These are phyloP conservation scores for Ispidina picta DNA, from an alignment of 2,797 vertebrate genomes.

Conservation along the genomic window DNA sequence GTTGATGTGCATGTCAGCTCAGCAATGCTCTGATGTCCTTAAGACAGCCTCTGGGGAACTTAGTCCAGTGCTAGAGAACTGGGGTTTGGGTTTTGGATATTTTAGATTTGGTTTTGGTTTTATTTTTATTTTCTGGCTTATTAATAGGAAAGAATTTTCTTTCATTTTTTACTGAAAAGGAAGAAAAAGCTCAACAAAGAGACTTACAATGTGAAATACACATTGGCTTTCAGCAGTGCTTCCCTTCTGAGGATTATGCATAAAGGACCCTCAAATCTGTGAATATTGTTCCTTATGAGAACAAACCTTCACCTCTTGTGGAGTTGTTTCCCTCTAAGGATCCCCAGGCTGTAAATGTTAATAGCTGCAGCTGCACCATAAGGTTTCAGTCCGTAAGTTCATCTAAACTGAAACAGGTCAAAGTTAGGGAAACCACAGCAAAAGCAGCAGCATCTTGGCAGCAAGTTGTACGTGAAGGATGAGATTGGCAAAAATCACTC, in stretches of 20 bases:
- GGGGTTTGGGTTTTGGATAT: accelerated
- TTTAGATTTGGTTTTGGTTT: not conserved
- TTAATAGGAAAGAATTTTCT: not conserved
- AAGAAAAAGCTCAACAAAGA: not conserved
- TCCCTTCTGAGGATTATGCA: not conserved
- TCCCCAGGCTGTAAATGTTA: not conserved
- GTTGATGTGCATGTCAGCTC: not conserved
- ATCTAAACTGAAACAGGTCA: not conserved
- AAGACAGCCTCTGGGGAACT: not conserved
- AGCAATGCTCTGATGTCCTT: not conserved
- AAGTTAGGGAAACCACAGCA: not conserved
- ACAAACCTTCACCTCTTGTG: not conserved
- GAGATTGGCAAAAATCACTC: not conserved
- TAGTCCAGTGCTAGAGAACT: not conserved
- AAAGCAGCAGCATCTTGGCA: not conserved
- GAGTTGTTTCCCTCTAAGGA: not conserved
- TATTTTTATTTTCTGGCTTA: not conserved
- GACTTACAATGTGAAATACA: accelerated
- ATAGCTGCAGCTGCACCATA: not conserved
- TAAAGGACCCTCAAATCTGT: not conserved
- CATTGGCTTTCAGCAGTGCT: not conserved
- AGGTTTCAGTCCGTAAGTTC: not conserved
- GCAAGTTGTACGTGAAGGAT: not conserved
- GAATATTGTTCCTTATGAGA: not conserved
- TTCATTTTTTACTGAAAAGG: not conserved